Conservation (phyloP, 1,140 invertebrate genomes). For the Procambarus clarkii region DNA sequence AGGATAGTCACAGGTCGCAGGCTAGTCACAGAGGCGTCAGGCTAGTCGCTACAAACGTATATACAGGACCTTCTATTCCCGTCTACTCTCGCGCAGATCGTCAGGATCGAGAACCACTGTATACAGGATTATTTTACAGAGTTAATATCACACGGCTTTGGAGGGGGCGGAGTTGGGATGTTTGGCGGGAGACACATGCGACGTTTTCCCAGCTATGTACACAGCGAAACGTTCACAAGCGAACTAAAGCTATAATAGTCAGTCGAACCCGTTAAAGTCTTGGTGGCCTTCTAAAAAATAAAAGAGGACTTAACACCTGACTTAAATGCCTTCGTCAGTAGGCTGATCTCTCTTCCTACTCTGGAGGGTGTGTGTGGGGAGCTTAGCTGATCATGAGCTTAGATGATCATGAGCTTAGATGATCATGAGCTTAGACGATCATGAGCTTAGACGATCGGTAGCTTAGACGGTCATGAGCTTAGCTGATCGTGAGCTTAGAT, state of each 20-base stretch:
- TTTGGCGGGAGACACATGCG: neutral
- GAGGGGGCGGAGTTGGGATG: neutral
- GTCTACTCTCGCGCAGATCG: constrained; percentile 18
- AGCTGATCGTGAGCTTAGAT: too few species aligned
- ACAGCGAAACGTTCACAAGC: constrained; percentile 15
- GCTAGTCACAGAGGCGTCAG: too few species aligned
- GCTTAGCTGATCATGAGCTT: too few species aligned
- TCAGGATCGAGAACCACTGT: constrained; percentile 20
- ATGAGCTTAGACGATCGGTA: too few species aligned
- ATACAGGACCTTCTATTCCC: constrained; percentile 5
- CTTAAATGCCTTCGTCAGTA: neutral
- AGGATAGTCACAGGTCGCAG: too few species aligned
- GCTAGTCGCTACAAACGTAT: neutral
- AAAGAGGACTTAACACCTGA: neutral
- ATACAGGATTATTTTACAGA: constrained; percentile 10
- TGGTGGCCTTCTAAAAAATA: neutral
- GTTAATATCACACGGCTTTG: constrained; percentile 44
- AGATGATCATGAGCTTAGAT: too few species aligned
- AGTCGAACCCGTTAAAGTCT: constrained; percentile 9
- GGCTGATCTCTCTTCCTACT: neutral
- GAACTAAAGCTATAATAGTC: constrained; percentile 40
- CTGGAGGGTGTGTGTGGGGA: neutral
- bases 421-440: too few species aligned
- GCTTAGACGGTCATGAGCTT: too few species aligned
- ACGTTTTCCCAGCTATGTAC: neutral